A percentile compares a stretch with the other conserved stretches of the same genome.
phyloP scores from a whole-genome alignment of 2,797 vertebrate genomes.

The Balearica regulorum region DNA sequence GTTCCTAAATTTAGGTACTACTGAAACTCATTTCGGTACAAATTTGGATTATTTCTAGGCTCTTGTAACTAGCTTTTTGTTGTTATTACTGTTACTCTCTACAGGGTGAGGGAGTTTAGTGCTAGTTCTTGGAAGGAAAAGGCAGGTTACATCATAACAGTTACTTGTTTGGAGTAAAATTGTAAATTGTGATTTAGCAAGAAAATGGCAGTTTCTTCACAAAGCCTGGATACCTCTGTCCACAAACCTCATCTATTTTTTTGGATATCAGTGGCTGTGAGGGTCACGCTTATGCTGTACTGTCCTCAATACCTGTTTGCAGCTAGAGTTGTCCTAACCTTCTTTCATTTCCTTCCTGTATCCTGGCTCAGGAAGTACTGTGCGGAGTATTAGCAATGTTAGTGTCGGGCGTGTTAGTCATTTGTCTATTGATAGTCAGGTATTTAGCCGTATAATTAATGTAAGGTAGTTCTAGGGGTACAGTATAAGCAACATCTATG shows the following conservation, averaged over 20 bases:
- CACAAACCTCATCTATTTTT: background rate
- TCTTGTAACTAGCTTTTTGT: background rate
- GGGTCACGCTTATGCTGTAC: background rate
- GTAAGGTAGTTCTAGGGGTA: background rate
- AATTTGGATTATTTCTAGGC: background rate
- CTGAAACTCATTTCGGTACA: background rate
- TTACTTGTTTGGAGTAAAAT: background rate
- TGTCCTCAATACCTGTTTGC: background rate
- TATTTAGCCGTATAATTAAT: background rate
- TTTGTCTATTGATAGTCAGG: background rate
- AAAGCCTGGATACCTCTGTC: background rate
- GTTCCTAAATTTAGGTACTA: background rate
- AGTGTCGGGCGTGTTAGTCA: background rate
- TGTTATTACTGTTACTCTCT: background rate
- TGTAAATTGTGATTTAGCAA: background rate
- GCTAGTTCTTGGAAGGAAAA: background rate
- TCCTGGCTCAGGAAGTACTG: background rate
- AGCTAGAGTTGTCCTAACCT: background rate
- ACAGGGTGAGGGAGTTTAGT: background rate
- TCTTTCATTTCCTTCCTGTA: background rate
- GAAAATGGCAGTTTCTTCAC: background rate
- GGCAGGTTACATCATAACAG: background rate
- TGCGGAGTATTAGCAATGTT: background rate
- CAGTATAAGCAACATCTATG: background rate
- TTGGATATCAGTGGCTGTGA: fast-evolving